These are phyloP conservation scores for Orchestia grillus DNA, from an alignment of 1,140 invertebrate species.

Conservation along the genomic window DNA sequence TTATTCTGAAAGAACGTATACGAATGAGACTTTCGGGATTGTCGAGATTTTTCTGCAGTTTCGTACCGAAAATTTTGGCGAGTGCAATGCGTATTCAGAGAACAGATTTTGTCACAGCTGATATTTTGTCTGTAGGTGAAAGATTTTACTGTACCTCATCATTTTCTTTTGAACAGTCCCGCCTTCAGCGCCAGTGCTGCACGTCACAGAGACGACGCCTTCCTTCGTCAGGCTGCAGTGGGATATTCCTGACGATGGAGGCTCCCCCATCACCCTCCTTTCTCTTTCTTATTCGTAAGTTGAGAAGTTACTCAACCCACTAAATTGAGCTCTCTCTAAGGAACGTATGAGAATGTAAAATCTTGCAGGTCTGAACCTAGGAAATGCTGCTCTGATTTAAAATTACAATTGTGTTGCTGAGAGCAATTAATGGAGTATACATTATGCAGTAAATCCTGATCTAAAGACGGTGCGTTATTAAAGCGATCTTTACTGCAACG, in stretches of 20 bases:
- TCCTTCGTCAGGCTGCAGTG: slow-evolving; percentile 67
- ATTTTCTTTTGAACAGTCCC: slow-evolving; percentile 60
- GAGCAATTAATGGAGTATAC: neutral
- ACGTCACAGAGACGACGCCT: slow-evolving; percentile 63
- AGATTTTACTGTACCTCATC: too few relatives aligned
- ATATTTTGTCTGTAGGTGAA: too few relatives aligned
- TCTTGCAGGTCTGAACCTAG: neutral
- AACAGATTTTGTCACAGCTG: too few relatives aligned
- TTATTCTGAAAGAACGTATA: too few relatives aligned
- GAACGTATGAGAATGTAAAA: neutral
- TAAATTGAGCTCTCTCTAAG: neutral
- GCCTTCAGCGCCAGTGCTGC: slow-evolving; percentile 65
- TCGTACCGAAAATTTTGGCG: too few relatives aligned
- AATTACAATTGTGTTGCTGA: neutral
- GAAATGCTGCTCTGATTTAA: too few relatives aligned
- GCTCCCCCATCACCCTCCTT: slow-evolving; percentile 70
- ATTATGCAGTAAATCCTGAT: neutral
- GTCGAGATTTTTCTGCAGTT: too few relatives aligned
- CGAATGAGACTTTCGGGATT: too few relatives aligned
- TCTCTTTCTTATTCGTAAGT: slow-evolving; percentile 72
- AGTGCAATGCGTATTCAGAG: too few relatives aligned
- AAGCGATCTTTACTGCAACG: neutral
- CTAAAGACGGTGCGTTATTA: neutral
- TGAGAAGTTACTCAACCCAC: neutral
- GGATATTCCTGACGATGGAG: slow-evolving; percentile 66